Base-by-base conservation (phyloP, 2,113 vertebrate genomes). In the Syngnathus floridae region DNA sequence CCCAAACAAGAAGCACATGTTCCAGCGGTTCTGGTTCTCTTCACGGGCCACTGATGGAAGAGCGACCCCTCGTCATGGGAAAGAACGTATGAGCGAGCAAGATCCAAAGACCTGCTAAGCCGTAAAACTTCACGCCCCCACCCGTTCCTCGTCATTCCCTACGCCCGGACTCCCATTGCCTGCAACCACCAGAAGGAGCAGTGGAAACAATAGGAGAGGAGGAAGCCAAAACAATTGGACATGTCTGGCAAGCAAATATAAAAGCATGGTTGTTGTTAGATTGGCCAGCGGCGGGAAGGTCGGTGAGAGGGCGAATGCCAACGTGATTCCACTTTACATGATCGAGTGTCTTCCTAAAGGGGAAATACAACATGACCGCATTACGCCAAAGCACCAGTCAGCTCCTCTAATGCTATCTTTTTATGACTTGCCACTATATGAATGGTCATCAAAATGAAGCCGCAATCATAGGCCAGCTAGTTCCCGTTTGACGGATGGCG, bases 81-180 rank as follows among this genome's bases (percentile, higher is more conserved):
- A 91, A 90, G 81, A 89, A 71, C 40, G 65, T 73, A 76, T 84
- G 88, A 87, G 84, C 86, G 40, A 80, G 66, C 78, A 69, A 87
- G 90, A 92, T 89, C 73, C 11, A 73, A 86, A 86, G 91, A 88
- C 90, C 85, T 88, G 87, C 88, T 88, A 73, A 85, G 88, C 84
- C 88, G 86, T 89, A 87, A 87, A 86, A 86, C 79, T 86, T 88
- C 89, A 89, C 89, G 37, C 26, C 43, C 43, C 4, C 9, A 22
- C 43, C 17, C 57, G 17, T 43, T 26, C 45, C 37, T 41, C 58
- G n/a, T 61, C 58, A 66, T 55, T 55, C 52, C 52, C 12, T 7
- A 48, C 54, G 36, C 58, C 72, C 58, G 45, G 8, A 37, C 64
- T 60, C 69, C 69, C 65, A 66, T 48, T 45, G 37, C 76, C 82